Evolutionary conservation across 2,113 vertebrate genomes (phyloP).

Genomic region (Erinaceus europaeus): DNA sequence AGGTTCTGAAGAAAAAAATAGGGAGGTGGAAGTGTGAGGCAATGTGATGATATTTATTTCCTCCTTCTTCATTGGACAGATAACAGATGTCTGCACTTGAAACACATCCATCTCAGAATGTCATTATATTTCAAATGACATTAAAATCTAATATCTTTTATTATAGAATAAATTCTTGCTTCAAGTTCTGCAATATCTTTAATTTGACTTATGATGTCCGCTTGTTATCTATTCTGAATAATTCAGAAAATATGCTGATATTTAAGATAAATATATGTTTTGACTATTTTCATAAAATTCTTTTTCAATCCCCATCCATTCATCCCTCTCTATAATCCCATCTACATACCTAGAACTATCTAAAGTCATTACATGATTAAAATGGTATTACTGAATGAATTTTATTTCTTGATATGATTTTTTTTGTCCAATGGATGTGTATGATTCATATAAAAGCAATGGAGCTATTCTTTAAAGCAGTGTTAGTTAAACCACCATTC

Average conservation of each 20-base stretch:
- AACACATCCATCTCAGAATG: conserved; percentile 31
- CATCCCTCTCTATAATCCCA: neutral
- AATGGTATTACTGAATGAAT: neutral
- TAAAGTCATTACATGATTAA: neutral
- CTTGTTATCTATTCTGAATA: neutral
- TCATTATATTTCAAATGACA: neutral
- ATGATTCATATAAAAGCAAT: neutral
- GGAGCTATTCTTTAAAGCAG: neutral
- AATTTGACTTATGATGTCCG: neutral
- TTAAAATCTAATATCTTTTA: neutral
- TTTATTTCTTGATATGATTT: neutral
- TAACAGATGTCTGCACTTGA: conserved; percentile 43
- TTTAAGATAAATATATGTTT: too few relatives aligned
- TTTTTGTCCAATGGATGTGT: neutral
- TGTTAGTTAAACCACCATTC: neutral
- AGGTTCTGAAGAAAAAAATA: conserved; percentile 12
- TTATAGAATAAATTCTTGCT: neutral
- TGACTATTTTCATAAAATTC: neutral
- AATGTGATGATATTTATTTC: neutral
- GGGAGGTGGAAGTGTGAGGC: neutral
- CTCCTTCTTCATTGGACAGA: conserved; percentile 3
- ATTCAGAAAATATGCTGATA: neutral
- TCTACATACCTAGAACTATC: neutral
- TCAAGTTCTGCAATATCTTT: neutral
- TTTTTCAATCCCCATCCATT: neutral